Base-by-base conservation (phyloP, 2,888 invertebrate genomes). In the Neoascia interrupta region DNA sequence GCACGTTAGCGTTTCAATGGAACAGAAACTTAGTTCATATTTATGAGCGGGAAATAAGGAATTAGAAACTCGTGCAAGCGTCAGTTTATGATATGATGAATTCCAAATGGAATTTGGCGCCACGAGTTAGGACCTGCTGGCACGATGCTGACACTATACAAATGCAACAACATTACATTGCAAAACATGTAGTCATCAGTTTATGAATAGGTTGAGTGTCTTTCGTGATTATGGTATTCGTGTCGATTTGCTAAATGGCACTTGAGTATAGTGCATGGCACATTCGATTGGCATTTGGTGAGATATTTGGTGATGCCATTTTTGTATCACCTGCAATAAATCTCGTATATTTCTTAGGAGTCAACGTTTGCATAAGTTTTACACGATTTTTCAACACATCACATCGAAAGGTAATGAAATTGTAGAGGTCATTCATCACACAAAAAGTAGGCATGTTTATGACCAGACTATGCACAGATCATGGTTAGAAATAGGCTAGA, bases 1-100 rank as follows among this genome's bases (percentile, higher is more conserved):
- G n/a, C n/a, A n/a, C n/a, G n/a, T 66, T 45, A 66, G 54, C 37
- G 66, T 13, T 23, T 51, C 28, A 66, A 43, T 47, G 66, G 54
- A 43, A 45, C 37, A 45, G 26, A 26, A 37, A 45, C 26, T 13
- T 34, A 19, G 43, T 18, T 53, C 43, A 11, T 18, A 10, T 34
- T 5, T 31, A 11, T 11, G 3, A 8, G 28, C n/a, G 49, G 21
- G 11, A 28, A n/a, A n/a, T n/a, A n/a, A n/a, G n/a, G 28, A 2
- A 28, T 1, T 15, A 60, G 60, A 36, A 47, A 11, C 47, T 16
- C 47, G 36, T 36, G 37, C 36, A 47, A 53, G 43, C 53, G 53
- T 41, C 39, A 19, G 19, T 41, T 11, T 16, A 6, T 28, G 18
- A 49, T 13, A 10, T 28, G 11, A 37, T 61, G 26, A 5, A 41